A percentile compares a stretch with the other conserved stretches of the same genome.
These are phyloP conservation scores for Oscheius onirici DNA, from an alignment of 2,888 invertebrate genomes.

Conservation along the genomic window DNA sequence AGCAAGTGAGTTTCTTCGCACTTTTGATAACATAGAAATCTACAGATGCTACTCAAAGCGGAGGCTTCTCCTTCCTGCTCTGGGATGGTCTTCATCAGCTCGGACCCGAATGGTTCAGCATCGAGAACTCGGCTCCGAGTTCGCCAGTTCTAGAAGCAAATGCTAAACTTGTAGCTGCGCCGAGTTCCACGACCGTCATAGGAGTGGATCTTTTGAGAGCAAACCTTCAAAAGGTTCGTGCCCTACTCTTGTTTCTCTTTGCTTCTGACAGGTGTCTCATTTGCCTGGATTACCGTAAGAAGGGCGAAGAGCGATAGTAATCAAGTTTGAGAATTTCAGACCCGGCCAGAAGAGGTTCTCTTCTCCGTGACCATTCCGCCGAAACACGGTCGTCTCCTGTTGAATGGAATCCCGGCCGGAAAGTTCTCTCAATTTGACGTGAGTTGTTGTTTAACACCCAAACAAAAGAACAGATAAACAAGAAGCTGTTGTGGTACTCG, in stretches of 20 bases:
- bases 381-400: slow-evolving; percentile 52
- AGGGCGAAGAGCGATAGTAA: not conserved
- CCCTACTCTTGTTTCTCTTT: not conserved
- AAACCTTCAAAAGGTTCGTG: slow-evolving; percentile 48
- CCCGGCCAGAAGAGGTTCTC: slow-evolving; percentile 57
- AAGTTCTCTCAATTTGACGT: slow-evolving; percentile 54
- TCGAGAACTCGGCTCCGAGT: slow-evolving; percentile 52
- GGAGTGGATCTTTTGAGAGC: slow-evolving; percentile 62
- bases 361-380: slow-evolving; percentile 57
- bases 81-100: slow-evolving; percentile 67
- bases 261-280: not conserved
- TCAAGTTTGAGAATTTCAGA: no score
- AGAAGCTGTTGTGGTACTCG: slow-evolving; percentile 49
- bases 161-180: slow-evolving; percentile 48
- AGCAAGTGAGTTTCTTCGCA: slow-evolving; percentile 35
- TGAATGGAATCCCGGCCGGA: slow-evolving; percentile 43
- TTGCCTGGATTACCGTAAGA: not conserved
- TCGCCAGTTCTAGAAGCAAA: slow-evolving; percentile 51
- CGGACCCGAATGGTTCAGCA: slow-evolving; percentile 67
- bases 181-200: slow-evolving; percentile 56
- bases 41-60: slow-evolving; percentile 40
- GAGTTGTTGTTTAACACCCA: not conserved
- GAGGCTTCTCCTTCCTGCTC: slow-evolving; percentile 68
- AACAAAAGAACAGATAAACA: slow-evolving; percentile 46
- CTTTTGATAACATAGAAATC: no score